A percentile compares a stretch with the other conserved stretches of the same genome.
Conservation (phyloP, 1,140 invertebrate genomes). For the Magallana angulata region DNA sequence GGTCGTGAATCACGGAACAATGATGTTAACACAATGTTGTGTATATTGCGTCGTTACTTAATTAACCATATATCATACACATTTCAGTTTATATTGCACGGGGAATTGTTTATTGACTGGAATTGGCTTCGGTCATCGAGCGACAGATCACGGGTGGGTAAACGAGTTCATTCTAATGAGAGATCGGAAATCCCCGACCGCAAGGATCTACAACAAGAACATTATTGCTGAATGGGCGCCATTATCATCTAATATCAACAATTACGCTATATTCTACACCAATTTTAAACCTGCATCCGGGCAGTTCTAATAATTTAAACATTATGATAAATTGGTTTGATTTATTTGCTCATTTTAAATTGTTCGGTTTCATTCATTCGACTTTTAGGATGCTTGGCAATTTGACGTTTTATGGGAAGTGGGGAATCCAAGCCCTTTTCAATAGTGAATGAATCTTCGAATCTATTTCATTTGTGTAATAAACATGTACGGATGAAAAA, state of each 20-base stretch:
- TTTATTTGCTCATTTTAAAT: not conserved
- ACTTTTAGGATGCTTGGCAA: too few relatives aligned
- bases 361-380: too few relatives aligned
- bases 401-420: too few relatives aligned
- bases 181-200: not conserved
- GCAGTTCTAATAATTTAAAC: not conserved
- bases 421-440: too few relatives aligned
- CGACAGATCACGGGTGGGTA: not conserved
- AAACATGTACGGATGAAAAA: too few relatives aligned
- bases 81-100: not conserved
- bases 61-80: slow-evolving; percentile 23
- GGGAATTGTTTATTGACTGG: slow-evolving; percentile 6
- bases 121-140: not conserved
- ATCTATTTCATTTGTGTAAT: too few relatives aligned
- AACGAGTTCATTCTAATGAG: slow-evolving; percentile 22
- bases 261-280: not conserved
- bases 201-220: not conserved
- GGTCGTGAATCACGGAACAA: not conserved
- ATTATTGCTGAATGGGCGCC: not conserved
- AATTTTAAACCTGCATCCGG: not conserved
- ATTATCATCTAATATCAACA: not conserved
- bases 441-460: too few relatives aligned
- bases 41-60: slow-evolving; percentile 8
- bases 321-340: not conserved
- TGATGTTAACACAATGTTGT: not conserved